These are phyloP conservation scores for Drosophila erecta DNA, from an alignment of 1,140 invertebrate genomes.

Conservation along the genomic window DNA sequence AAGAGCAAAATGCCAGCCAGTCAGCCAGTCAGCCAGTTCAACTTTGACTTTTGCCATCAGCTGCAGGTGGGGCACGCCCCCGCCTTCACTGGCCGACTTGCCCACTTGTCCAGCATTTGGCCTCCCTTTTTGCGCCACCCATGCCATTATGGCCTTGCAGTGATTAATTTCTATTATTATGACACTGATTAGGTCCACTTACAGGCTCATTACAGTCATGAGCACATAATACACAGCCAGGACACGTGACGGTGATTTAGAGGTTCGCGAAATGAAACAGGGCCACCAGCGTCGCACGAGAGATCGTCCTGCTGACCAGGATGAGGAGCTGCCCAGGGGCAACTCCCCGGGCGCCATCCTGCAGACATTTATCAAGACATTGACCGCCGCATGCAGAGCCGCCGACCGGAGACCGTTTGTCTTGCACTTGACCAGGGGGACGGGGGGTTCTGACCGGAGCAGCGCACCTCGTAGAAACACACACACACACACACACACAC, in stretches of 20 bases:
- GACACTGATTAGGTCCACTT: conserved; percentile 81
- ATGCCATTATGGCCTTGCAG: conserved; percentile 30
- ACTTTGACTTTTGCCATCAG: conserved; percentile 53
- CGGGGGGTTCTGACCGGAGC: background rate
- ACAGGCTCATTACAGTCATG: conserved; percentile 80
- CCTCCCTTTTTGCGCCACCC: background rate
- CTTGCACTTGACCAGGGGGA: conserved; percentile 72
- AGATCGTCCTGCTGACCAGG: background rate
- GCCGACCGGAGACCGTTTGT: conserved; percentile 63
- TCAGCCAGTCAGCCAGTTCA: conserved; percentile 1
- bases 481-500: background rate
- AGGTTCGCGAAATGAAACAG: conserved; percentile 9
- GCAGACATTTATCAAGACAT: conserved; percentile 75
- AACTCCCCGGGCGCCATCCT: conserved; percentile 23
- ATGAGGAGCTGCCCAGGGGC: background rate
- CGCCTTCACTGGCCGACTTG: too few species aligned
- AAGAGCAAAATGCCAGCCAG: conserved; percentile 25
- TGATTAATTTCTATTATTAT: conserved; percentile 83
- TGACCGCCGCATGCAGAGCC: conserved; percentile 76
- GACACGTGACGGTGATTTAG: conserved; percentile 53
- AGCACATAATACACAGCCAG: conserved; percentile 64
- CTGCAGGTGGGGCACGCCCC: conserved; percentile 49
- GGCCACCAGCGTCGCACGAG: too few species aligned
- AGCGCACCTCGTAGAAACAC: conserved; percentile 7
- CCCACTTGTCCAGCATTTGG: background rate